These are phyloP conservation scores for Drepanosiphum platanoidis DNA, from an alignment of 2,888 invertebrate species.

Conservation along the genomic window DNA sequence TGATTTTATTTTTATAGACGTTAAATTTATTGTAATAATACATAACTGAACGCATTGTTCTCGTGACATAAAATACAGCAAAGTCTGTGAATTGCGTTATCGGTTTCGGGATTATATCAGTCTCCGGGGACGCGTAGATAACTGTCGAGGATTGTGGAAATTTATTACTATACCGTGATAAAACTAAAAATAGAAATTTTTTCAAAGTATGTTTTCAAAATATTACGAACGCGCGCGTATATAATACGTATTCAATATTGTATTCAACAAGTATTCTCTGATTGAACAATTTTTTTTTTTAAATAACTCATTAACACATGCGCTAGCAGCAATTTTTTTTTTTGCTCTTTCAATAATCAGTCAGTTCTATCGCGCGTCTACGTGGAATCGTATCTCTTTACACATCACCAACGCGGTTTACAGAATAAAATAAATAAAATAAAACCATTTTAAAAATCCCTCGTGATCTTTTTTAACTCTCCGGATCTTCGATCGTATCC, in stretches of 20 bases:
- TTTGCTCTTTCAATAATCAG: too few relatives aligned
- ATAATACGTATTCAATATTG: background rate
- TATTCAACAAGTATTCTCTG: background rate
- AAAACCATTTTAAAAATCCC: too few relatives aligned
- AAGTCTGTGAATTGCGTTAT: slow-evolving; percentile 16
- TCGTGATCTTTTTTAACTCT: too few relatives aligned
- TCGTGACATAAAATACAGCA: background rate
- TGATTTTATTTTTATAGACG: slow-evolving; percentile 9
- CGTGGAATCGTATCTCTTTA: too few relatives aligned
- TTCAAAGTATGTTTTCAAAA: background rate
- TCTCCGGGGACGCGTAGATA: slow-evolving; percentile 27
- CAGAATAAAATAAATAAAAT: too few relatives aligned
- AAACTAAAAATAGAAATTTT: slow-evolving; percentile 17
- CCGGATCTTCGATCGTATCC: too few relatives aligned
- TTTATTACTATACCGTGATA: slow-evolving; percentile 3
- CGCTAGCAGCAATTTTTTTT: too few relatives aligned
- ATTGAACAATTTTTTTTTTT: too few relatives aligned
- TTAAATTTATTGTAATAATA: slow-evolving; percentile 21
- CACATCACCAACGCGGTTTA: too few relatives aligned
- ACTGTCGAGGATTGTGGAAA: slow-evolving; percentile 19
- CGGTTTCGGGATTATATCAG: slow-evolving; percentile 14
- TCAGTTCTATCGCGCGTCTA: too few relatives aligned
- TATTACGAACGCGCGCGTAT: background rate
- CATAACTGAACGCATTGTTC: background rate
- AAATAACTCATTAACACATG: too few relatives aligned